phyloP scores from a whole-genome alignment of 2,888 invertebrate species.

The Phortica magna region DNA sequence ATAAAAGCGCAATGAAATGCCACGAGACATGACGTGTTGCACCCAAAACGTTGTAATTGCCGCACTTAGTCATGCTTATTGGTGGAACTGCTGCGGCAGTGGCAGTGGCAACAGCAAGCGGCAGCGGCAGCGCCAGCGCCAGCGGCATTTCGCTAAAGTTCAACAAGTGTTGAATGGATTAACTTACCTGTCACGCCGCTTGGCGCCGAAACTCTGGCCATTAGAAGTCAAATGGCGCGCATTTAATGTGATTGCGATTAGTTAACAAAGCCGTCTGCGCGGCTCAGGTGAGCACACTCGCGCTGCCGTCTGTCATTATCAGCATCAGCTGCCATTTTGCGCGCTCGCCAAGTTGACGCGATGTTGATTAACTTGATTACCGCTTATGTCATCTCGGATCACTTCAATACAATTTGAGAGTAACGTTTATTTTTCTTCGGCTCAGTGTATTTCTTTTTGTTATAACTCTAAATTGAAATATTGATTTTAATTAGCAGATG shows the following conservation, averaged over 20 bases:
- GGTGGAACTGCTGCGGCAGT: not conserved
- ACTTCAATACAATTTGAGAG: not conserved
- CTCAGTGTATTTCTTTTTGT: no score
- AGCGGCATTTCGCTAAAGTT: conserved; percentile 52
- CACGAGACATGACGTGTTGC: not conserved
- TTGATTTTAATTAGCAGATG: conserved; percentile 18
- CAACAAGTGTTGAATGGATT: conserved; percentile 63
- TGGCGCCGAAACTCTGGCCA: not conserved
- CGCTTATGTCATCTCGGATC: not conserved
- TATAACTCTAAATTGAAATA: not conserved
- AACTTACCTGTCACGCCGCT: conserved; percentile 60
- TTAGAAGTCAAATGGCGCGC: not conserved
- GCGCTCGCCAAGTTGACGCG: conserved; percentile 55
- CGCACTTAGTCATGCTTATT: not conserved
- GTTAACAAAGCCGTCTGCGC: not conserved
- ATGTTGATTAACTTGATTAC: conserved; percentile 5
- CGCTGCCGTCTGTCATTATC: conserved; percentile 43
- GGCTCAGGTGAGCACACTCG: no score
- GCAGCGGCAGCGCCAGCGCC: no score
- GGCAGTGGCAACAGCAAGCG: no score
- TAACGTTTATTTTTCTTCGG: no score
- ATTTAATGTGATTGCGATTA: not conserved
- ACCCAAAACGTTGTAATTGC: not conserved
- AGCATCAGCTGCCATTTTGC: conserved; percentile 21
- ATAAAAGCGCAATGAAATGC: not conserved